Base-by-base conservation (phyloP, 1,140 invertebrate species). In the Arctopsyche grandis region DNA sequence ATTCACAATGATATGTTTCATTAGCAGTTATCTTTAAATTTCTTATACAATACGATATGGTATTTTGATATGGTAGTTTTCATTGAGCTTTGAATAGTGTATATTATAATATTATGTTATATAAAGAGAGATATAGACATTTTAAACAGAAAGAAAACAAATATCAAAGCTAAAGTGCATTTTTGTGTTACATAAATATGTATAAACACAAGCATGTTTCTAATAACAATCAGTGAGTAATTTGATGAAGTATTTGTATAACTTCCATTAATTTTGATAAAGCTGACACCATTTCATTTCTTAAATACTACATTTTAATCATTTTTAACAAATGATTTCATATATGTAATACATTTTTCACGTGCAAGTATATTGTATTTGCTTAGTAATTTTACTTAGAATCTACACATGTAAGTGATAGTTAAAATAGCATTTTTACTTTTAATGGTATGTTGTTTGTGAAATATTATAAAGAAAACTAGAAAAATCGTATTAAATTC, bases 251-350 rank as follows among this genome's bases (percentile, higher is more conserved):
- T 69, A 73, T 60, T 14, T 3, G 10, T 52, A 52, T 60, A 58
- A 46, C 74, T 69, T 76, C 75, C 71, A 82, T 80, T 82, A 80
- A 75, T 81, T 82, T 82, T 69, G 16, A 82, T 82, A 82, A 82
- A 82, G 81, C 81, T 82, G 81, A 82, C 81, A 82, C 81, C 81
- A 82, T 80, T 82, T 66, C 24, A 80, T 80, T 26, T n/a, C 74
- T 75, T 78, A 58, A 71, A 69, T 56, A 70, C 48, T 78, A 78
- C 29, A 69, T 16, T 12, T 77, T 69, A 10, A 43, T 56, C 38
- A 76, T n/a, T 38, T 1, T 74, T 58, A 60, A 5, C 22, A 75
- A 56, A 29, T 75, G 44, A 58, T 29, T 46, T 70, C n/a, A 70
- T 69, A 69, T 70, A 43, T 38, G 69, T 60, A n/a, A 16, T 16